These are phyloP conservation scores for Lepidurus packardi DNA, from an alignment of 1,140 invertebrate genomes.

Conservation along the genomic window DNA sequence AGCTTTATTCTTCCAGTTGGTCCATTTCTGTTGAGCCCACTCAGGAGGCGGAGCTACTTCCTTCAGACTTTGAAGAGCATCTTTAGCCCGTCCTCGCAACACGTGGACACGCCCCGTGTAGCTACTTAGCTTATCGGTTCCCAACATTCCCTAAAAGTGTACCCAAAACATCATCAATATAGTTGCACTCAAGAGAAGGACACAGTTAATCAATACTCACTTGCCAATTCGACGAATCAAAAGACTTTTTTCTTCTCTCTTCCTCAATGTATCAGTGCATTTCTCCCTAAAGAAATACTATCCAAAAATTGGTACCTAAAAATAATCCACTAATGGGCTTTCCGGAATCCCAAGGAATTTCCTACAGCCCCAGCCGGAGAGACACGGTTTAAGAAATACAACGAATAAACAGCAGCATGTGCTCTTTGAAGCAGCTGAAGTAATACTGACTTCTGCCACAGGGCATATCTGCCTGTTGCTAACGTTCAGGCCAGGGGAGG, in stretches of 20 bases:
- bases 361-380: too few relatives aligned
- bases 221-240: not conserved
- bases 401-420: not conserved
- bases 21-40: slow-evolving; percentile 56
- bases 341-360: too few relatives aligned
- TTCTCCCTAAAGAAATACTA: not conserved
- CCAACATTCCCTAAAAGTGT: slow-evolving; percentile 15
- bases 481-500: not conserved
- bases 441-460: not conserved
- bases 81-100: slow-evolving; percentile 29
- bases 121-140: slow-evolving; percentile 32
- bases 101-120: slow-evolving; percentile 34
- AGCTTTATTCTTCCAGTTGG: slow-evolving; percentile 52
- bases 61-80: slow-evolving; percentile 32
- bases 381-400: not conserved
- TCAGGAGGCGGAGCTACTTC: slow-evolving; percentile 44
- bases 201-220: slow-evolving; percentile 11
- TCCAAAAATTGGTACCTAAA: too few relatives aligned
- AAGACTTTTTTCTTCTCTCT: not conserved
- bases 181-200: slow-evolving; percentile 1
- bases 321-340: too few relatives aligned
- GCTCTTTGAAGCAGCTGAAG: not conserved
- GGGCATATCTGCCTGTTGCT: slow-evolving; percentile 16
- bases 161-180: slow-evolving; percentile 10
- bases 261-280: not conserved